phyloP scores from a whole-genome alignment of 1,140 invertebrate genomes.

The Dolichoris vasculosae region DNA sequence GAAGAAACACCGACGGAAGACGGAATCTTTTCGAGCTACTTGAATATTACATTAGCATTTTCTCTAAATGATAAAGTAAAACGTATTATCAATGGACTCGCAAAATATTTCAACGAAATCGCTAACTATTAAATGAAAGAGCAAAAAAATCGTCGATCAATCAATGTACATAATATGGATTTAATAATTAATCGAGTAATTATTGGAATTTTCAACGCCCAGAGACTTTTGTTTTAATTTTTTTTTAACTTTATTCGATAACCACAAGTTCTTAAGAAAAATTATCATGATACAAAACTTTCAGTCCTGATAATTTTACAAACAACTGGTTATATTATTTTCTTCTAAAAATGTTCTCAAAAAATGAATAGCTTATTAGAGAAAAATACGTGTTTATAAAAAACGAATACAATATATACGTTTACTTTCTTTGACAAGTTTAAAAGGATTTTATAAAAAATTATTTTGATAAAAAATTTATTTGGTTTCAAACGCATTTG shows the following conservation, averaged over 20 bases:
- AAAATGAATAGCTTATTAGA: background rate
- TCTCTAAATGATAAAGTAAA: background rate
- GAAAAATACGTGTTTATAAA: background rate
- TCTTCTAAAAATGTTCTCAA: background rate
- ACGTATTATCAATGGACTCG: background rate
- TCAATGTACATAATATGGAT: conserved; percentile 14
- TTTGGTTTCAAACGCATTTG: background rate
- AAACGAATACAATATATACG: background rate
- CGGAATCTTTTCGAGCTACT: conserved; percentile 8
- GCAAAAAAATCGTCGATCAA: background rate
- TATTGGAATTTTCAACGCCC: background rate
- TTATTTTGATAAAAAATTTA: background rate
- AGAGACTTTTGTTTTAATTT: background rate
- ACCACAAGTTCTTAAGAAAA: too few relatives aligned
- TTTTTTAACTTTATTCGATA: background rate
- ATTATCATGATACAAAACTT: background rate
- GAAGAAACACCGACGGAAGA: conserved; percentile 36
- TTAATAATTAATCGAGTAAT: conserved; percentile 28
- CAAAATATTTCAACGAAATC: background rate
- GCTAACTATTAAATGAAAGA: background rate
- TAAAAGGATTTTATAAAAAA: background rate
- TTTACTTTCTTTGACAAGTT: conserved; percentile 3
- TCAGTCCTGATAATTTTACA: background rate
- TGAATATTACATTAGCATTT: conserved; percentile 3
- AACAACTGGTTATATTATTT: background rate